Percentiles rank a stretch among this genome's conserved stretches.
These are phyloP conservation scores for Netelia fuscicornis DNA, from an alignment of 2,888 invertebrate genomes.

Conservation along the genomic window DNA sequence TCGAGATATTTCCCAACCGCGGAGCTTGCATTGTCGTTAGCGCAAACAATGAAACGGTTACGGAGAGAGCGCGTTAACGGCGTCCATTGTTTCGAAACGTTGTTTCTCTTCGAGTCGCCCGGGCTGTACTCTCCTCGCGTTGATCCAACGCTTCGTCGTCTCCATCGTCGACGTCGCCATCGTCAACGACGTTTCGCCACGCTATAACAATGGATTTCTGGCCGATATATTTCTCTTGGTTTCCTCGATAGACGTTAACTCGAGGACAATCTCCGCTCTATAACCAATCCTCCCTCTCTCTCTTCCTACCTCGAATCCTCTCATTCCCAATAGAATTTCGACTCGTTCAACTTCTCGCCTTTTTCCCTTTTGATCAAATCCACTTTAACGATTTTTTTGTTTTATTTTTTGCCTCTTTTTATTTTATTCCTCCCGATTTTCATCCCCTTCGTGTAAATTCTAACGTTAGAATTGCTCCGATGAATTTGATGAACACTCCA, in stretches of 20 bases:
- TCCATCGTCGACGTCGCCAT: slow-evolving; percentile 59
- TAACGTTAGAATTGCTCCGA: background rate
- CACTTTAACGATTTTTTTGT: background rate
- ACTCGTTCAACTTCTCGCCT: too few species aligned
- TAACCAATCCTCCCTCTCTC: slow-evolving; percentile 6
- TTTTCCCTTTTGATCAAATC: background rate
- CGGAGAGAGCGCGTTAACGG: slow-evolving; percentile 78
- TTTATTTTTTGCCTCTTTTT: background rate
- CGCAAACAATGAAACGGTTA: slow-evolving; percentile 81
- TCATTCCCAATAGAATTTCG: too few species aligned
- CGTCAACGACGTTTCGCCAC: slow-evolving; percentile 73
- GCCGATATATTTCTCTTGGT: background rate
- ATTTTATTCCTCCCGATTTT: background rate
- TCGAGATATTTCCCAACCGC: slow-evolving; percentile 58
- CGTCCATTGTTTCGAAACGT: slow-evolving; percentile 78
- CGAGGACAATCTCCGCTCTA: background rate
- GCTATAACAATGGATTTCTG: slow-evolving; percentile 73
- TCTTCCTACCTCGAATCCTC: background rate
- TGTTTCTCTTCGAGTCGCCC: slow-evolving; percentile 56
- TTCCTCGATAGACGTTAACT: slow-evolving; percentile 1
- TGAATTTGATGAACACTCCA: slow-evolving; percentile 39
- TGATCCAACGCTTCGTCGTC: slow-evolving; percentile 2
- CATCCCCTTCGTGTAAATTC: background rate
- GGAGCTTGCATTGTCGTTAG: slow-evolving; percentile 75
- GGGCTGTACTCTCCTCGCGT: background rate